phyloP scores from a whole-genome alignment of 2,797 vertebrate genomes.

The Enteromius trimaculatus region DNA sequence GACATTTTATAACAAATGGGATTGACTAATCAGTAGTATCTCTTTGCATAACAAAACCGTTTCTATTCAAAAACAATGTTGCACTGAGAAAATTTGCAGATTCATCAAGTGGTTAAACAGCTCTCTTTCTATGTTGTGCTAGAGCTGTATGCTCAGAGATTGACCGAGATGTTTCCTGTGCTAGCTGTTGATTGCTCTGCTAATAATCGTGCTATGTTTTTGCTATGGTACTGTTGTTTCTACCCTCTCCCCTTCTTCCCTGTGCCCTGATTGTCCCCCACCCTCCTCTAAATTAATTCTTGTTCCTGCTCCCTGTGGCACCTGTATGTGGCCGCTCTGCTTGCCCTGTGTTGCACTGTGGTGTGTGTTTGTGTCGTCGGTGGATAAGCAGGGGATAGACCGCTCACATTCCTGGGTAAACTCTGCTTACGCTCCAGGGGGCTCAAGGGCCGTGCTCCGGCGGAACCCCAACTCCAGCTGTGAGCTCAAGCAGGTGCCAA shows the following conservation, averaged over 20 bases:
- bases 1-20: background rate
- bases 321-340: slow-evolving; percentile 63
- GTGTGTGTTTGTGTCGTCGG: slow-evolving; percentile 67
- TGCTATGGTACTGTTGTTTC: slow-evolving; percentile 27
- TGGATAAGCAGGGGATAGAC: slow-evolving; percentile 88
- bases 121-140: too few relatives aligned
- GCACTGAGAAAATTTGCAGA: background rate
- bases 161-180: slow-evolving; percentile 47
- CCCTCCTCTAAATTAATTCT: slow-evolving; percentile 59
- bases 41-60: background rate
- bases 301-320: slow-evolving; percentile 37
- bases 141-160: slow-evolving; percentile 25
- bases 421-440: slow-evolving; percentile 92
- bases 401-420: slow-evolving; percentile 98
- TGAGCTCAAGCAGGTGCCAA: slow-evolving; percentile 93
- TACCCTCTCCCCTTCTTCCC: background rate
- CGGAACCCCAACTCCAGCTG: slow-evolving; percentile 89
- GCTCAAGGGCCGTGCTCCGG: slow-evolving; percentile 89
- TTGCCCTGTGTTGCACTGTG: slow-evolving; percentile 57
- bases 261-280: slow-evolving; percentile 34
- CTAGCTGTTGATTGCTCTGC: slow-evolving; percentile 54
- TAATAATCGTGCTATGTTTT: slow-evolving; percentile 60
- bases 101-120: background rate
- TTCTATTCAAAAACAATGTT: background rate
- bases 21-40: background rate